Evolutionary conservation across 23 tunicate genomes (phyloP).

Genomic region (Phallusia fumigata): DNA sequence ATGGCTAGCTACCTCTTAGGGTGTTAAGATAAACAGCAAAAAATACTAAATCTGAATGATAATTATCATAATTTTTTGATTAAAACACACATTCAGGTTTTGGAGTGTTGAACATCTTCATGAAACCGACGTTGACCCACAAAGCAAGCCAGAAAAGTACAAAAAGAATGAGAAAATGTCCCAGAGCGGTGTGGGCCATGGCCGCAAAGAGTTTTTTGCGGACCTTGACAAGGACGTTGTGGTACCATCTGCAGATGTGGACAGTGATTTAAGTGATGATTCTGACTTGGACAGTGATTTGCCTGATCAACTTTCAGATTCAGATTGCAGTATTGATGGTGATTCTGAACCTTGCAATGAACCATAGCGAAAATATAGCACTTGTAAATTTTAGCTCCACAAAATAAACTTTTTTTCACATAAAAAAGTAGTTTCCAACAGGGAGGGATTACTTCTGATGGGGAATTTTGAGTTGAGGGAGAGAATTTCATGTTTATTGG

Average conservation of each 20-base stretch:
- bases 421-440: too few species aligned
- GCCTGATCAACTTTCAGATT: not conserved
- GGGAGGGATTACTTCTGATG: too few species aligned
- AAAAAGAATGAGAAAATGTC: conserved; percentile 42
- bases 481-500: too few species aligned
- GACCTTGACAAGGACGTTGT: conserved; percentile 69
- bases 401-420: too few species aligned
- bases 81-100: conserved; percentile 73
- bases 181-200: conserved; percentile 44
- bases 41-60: too few species aligned
- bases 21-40: not conserved
- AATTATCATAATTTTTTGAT: too few species aligned
- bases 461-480: too few species aligned
- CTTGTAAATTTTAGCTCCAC: too few species aligned
- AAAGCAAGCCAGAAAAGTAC: conserved; percentile 35
- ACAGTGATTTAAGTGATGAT: conserved; percentile 1
- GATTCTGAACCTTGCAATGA: too few species aligned
- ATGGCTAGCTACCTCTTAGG: not conserved
- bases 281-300: not conserved
- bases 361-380: too few species aligned
- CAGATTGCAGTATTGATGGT: too few species aligned
- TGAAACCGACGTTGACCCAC: conserved; percentile 29
- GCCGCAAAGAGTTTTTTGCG: conserved; percentile 41
- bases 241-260: conserved; percentile 43
- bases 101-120: conserved; percentile 77